phyloP scores from a whole-genome alignment of 2,113 vertebrate species.

The Eptesicus fuscus region DNA sequence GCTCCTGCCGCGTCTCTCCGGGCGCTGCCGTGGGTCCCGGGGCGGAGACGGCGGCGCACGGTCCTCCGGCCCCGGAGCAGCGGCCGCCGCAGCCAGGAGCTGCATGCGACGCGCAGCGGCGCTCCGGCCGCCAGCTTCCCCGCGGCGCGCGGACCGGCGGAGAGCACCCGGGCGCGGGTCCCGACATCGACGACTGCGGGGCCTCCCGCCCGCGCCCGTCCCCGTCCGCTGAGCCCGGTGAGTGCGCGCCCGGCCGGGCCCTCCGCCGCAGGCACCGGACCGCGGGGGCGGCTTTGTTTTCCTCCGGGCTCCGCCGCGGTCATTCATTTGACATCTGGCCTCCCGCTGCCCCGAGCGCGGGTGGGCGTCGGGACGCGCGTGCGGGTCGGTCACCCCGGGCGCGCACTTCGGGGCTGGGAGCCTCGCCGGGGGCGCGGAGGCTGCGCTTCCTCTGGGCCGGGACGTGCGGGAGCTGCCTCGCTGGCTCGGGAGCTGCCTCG shows the following conservation, averaged over 20 bases:
- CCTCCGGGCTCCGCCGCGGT: background rate
- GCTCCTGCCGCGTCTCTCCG: background rate
- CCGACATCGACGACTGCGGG: background rate
- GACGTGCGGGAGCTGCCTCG: too few species aligned
- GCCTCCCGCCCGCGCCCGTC: background rate
- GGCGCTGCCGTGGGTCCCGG: background rate
- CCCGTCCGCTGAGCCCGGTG: slow-evolving; percentile 46
- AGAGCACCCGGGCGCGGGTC: slow-evolving; percentile 33
- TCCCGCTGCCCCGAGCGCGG: background rate
- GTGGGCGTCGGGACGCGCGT: background rate
- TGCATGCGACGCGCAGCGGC: slow-evolving; percentile 54
- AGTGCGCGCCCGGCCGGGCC: slow-evolving; percentile 1
- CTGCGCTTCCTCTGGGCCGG: too few species aligned
- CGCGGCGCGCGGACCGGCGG: slow-evolving; percentile 3
- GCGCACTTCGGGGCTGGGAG: background rate
- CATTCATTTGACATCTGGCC: slow-evolving; percentile 48
- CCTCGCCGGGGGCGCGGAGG: background rate
- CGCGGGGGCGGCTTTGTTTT: slow-evolving; percentile 57
- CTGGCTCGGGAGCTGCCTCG: background rate
- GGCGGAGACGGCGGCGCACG: background rate
- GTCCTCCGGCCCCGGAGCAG: background rate
- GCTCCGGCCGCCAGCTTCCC: slow-evolving; percentile 20
- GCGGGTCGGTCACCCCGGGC: background rate
- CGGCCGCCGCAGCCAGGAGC: slow-evolving; percentile 26
- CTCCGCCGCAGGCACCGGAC: background rate